These are phyloP conservation scores for Yponomeuta sedellus DNA, from an alignment of 2,888 invertebrate genomes.

Conservation along the genomic window DNA sequence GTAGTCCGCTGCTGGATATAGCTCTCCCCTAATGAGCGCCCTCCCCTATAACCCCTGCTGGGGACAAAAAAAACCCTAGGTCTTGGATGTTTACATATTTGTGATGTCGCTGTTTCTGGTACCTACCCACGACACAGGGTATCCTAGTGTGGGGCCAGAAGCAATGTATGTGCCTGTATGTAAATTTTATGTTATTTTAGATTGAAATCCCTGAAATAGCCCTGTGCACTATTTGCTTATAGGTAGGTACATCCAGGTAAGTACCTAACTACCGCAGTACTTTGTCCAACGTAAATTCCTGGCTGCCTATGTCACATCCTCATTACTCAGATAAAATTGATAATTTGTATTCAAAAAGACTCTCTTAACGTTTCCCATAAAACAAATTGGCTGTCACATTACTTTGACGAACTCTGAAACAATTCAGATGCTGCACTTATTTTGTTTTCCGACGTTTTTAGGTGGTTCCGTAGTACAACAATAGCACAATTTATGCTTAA, in stretches of 20 bases:
- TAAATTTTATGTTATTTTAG: too few species aligned
- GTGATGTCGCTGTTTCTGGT: too few species aligned
- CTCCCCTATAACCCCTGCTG: too few species aligned
- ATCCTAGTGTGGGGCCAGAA: too few species aligned
- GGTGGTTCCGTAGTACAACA: slow-evolving; percentile 3
- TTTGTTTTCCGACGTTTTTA: not conserved
- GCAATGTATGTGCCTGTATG: too few species aligned
- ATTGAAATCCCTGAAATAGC: not conserved
- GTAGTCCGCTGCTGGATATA: too few species aligned
- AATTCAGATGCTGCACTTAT: not conserved
- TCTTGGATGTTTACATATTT: too few species aligned
- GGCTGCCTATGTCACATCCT: slow-evolving; percentile 25
- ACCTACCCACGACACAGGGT: too few species aligned
- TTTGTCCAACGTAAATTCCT: not conserved
- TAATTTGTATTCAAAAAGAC: slow-evolving; percentile 42
- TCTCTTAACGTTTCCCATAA: slow-evolving; percentile 29
- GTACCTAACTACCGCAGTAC: not conserved
- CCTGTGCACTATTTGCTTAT: not conserved
- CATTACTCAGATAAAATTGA: slow-evolving; percentile 28
- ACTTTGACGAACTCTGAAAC: slow-evolving; percentile 7
- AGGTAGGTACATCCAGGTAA: not conserved
- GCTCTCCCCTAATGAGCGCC: too few species aligned
- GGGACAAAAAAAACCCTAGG: too few species aligned
- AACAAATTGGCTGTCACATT: slow-evolving; percentile 41
- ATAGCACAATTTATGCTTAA: too few species aligned